Conservation (phyloP, 2,113 vertebrate genomes). For the Platycercus adscitus region DNA sequence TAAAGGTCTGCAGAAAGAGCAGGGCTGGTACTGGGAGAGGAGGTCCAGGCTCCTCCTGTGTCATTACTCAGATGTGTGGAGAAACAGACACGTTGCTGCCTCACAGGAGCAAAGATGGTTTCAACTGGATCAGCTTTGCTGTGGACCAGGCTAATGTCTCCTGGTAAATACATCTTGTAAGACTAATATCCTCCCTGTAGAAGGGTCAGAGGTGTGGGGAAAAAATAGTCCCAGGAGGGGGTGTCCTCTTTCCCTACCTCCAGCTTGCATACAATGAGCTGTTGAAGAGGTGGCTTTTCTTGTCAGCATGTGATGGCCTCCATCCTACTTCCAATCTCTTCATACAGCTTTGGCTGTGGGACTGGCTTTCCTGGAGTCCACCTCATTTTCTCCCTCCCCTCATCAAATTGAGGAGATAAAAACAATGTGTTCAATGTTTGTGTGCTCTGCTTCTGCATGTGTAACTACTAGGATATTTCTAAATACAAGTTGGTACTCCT, state of each 20-base stretch:
- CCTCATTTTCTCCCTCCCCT: not conserved
- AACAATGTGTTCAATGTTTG: not conserved
- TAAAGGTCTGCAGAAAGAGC: not conserved
- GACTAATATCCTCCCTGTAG: rapidly evolving
- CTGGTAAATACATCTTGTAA: not conserved
- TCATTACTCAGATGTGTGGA: rapidly evolving
- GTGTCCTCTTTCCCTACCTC: not conserved
- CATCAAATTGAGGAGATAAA: not conserved
- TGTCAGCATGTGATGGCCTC: not conserved
- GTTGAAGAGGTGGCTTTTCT: not conserved
- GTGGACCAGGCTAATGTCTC: rapidly evolving
- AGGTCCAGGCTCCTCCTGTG: not conserved
- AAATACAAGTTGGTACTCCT: not conserved
- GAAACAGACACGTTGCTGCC: not conserved
- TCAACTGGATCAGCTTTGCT: rapidly evolving
- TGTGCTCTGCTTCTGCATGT: not conserved
- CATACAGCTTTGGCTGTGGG: not conserved
- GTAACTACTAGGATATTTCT: not conserved
- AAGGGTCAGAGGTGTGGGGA: too few relatives aligned
- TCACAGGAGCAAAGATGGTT: not conserved
- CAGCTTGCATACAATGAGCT: not conserved
- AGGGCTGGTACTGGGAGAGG: not conserved
- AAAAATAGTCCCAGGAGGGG: not conserved
- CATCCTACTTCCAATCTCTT: not conserved
- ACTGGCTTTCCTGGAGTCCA: not conserved